phyloP scores from a whole-genome alignment of 2,888 invertebrate genomes.

The Gibbula magus region DNA sequence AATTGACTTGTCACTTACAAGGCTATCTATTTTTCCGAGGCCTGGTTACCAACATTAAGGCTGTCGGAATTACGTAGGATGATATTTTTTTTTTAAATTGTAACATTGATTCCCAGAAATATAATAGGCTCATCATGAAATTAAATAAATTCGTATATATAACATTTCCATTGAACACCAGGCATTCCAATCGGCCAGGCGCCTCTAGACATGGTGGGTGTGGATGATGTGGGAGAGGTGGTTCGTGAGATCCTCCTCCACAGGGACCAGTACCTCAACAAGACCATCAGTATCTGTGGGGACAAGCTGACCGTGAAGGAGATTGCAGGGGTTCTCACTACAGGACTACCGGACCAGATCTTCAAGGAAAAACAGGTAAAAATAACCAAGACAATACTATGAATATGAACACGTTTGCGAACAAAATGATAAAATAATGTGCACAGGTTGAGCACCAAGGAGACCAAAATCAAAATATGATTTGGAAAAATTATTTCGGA shows the following conservation, averaged over 20 bases:
- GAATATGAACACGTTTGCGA: background rate
- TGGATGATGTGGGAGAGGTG: slow-evolving; percentile 67
- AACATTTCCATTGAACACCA: slow-evolving; percentile 31
- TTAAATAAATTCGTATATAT: no score
- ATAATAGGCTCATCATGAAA: no score
- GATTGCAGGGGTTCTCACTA: slow-evolving; percentile 60
- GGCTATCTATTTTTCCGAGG: no score
- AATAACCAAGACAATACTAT: background rate
- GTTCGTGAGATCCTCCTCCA: slow-evolving; percentile 55
- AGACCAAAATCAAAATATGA: no score
- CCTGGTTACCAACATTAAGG: no score
- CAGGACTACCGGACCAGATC: slow-evolving; percentile 48
- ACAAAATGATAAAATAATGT: no score
- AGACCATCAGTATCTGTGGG: slow-evolving; percentile 66
- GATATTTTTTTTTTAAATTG: no score
- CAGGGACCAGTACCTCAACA: slow-evolving; percentile 46
- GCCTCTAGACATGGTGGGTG: slow-evolving; percentile 63
- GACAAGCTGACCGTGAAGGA: slow-evolving; percentile 66
- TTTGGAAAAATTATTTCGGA: no score
- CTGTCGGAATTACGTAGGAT: no score
- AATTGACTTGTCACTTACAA: no score
- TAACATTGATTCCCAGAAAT: no score
- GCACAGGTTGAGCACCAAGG: no score
- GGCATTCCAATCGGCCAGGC: slow-evolving; percentile 68
- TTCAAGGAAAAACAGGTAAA: slow-evolving; percentile 68